Percentiles rank a stretch among this genome's conserved stretches.
Conservation (phyloP, 2,797 vertebrate species). For the Gouania willdenowi region DNA sequence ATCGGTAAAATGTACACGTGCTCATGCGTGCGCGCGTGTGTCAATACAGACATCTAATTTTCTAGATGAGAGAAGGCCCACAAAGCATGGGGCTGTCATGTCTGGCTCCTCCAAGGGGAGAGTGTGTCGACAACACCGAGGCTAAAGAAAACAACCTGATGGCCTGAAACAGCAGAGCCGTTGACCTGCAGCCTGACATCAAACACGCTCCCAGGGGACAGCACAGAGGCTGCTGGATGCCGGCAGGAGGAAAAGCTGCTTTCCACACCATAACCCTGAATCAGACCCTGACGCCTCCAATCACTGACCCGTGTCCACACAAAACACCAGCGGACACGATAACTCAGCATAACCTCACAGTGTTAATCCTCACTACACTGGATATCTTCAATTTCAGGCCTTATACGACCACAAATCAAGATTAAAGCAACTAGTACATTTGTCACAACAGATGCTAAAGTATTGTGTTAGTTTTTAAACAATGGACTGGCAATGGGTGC, state of each 20-base stretch:
- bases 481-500: too few relatives aligned
- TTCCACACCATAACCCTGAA: conserved; percentile 41
- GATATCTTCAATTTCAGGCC: conserved; percentile 16
- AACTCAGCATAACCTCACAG: conserved; percentile 21
- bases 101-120: conserved; percentile 31
- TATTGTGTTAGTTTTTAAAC: too few relatives aligned
- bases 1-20: background rate
- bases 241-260: conserved; percentile 9
- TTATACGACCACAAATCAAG: conserved; percentile 41
- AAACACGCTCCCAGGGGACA: conserved; percentile 35
- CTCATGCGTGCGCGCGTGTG: background rate
- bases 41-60: conserved; percentile 22
- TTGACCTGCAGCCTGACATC: conserved; percentile 50
- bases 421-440: too few relatives aligned
- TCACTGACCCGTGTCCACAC: conserved; percentile 47
- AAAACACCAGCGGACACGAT: conserved; percentile 36
- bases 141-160: conserved; percentile 54
- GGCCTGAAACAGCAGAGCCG: conserved; percentile 31
- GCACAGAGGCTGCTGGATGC: conserved; percentile 8
- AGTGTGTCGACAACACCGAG: conserved; percentile 35
- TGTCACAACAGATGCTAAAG: conserved; percentile 16
- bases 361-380: conserved; percentile 26
- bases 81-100: conserved; percentile 25
- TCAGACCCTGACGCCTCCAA: conserved; percentile 13
- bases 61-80: conserved; percentile 40